Base-by-base conservation (phyloP, 2,797 vertebrate genomes). In the Muscicapa striata region DNA sequence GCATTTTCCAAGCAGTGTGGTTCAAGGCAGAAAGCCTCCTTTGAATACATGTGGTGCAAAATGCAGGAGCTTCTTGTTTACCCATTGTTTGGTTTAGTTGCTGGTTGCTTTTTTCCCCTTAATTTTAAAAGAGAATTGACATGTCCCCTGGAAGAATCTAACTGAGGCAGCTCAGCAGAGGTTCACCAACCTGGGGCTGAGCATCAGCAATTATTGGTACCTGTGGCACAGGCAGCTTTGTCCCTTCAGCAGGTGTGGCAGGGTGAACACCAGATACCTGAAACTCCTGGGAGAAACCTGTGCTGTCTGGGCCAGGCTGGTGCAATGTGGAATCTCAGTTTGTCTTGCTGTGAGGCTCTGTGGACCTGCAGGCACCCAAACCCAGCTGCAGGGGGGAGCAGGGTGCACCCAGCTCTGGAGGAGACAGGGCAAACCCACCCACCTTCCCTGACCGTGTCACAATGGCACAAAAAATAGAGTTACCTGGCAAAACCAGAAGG, bases 51-150 rank as follows among this genome's bases (percentile, higher is more conserved):
- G 62, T 32, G 8, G 13, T 64, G 79, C 61, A 66, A 87, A 80
- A 81, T 68, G 62, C 43, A 34, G 69, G 57, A 84, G 38, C 34
- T 62, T 6, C 54, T 36, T 72, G 41, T 58, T 74, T 70, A 90
- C n/a, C 46, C 54, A 24, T 29, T 81, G 38, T 59, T 76, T 1
- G 4, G 10, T 84, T 94, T 48, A 62, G 46, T 12, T 81, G 36
- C 30, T 66, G 15, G 64, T 94, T 77, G 58, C n/a, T 89, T 92
- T 87, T 34, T 16, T 82, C 24, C 62, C 49, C 55, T 86, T 86
- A 73, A 59, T 72, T 95, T 90, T 70, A 57, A 62, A 94, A 86
- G 58, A 36, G 63, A 84, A 88, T 91, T 64, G 94, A 84, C 45
- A 49, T 67, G 68, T 90, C 20, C 41, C 24, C 74, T 90, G 73